Evolutionary conservation across 2,113 vertebrate genomes (phyloP).

Genomic region (Prolemur simus): DNA sequence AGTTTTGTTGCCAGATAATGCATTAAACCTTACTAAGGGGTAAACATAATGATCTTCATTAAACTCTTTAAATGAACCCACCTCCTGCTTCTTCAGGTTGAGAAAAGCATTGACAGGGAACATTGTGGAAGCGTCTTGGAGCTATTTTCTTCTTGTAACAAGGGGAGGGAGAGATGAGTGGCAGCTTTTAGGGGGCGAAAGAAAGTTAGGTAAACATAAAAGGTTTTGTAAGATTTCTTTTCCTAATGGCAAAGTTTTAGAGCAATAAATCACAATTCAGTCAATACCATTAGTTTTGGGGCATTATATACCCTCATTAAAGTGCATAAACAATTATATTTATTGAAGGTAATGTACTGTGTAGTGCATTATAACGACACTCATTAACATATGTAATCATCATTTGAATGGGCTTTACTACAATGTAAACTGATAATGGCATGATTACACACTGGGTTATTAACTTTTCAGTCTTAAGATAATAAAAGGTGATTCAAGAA

Average conservation of each 20-base stretch:
- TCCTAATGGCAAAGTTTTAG: conserved; percentile 87
- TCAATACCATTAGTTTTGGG: conserved; percentile 90
- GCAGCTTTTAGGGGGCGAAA: conserved; percentile 81
- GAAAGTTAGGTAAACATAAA: conserved; percentile 85
- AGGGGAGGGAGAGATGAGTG: conserved; percentile 84
- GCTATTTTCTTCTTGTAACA: conserved; percentile 82
- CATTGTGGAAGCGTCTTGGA: conserved; percentile 77
- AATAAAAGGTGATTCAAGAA: conserved; percentile 89
- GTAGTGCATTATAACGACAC: conserved; percentile 89
- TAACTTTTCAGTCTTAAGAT: conserved; percentile 89
- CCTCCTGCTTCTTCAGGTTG: conserved; percentile 87
- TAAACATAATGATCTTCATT: conserved; percentile 89
- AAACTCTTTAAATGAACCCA: conserved; percentile 85
- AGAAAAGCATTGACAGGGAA: conserved; percentile 81
- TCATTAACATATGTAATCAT: conserved; percentile 94
- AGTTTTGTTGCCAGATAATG: conserved; percentile 86
- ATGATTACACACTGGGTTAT: conserved; percentile 90
- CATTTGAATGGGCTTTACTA: conserved; percentile 90
- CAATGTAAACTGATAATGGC: conserved; percentile 91
- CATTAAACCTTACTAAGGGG: conserved; percentile 88
- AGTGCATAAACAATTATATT: conserved; percentile 93
- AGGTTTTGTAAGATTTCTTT: conserved; percentile 84
- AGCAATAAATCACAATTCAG: conserved; percentile 90
- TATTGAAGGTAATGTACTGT: conserved; percentile 94
- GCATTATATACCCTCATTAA: conserved; percentile 90